Evolutionary conservation across 1,140 invertebrate genomes (phyloP).

Genomic region (Portunus trituberculatus): DNA sequence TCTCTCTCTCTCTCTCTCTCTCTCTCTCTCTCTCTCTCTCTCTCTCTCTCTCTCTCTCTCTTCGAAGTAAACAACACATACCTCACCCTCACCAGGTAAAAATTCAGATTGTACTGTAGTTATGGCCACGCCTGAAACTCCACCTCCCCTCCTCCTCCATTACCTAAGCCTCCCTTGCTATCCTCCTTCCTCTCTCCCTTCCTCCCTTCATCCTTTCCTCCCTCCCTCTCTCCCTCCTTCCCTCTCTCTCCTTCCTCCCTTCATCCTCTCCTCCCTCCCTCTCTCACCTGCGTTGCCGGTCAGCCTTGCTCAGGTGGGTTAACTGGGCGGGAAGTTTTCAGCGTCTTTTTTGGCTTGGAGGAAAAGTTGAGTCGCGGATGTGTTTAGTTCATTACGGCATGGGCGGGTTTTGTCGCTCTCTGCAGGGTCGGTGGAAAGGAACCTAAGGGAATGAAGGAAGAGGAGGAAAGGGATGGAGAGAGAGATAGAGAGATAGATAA

Average conservation of each 20-base stretch:
- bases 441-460: neutral
- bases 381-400: neutral
- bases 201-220: too few species aligned
- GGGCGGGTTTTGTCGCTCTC: neutral
- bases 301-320: neutral
- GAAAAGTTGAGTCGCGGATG: neutral
- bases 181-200: too few species aligned
- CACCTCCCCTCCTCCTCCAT: too few species aligned
- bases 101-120: too few species aligned
- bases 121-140: too few species aligned
- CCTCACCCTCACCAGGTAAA: too few species aligned
- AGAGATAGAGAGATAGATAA: neutral
- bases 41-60: too few species aligned
- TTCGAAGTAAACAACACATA: too few species aligned
- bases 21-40: neutral
- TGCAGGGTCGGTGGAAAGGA: neutral
- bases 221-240: neutral
- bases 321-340: neutral
- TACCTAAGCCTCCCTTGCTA: too few species aligned
- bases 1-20: conserved; percentile 20
- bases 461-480: too few species aligned
- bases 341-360: neutral
- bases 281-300: neutral
- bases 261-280: neutral
- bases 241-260: neutral